Conservation (phyloP, 2,888 invertebrate species). For the Sycophila texana region DNA sequence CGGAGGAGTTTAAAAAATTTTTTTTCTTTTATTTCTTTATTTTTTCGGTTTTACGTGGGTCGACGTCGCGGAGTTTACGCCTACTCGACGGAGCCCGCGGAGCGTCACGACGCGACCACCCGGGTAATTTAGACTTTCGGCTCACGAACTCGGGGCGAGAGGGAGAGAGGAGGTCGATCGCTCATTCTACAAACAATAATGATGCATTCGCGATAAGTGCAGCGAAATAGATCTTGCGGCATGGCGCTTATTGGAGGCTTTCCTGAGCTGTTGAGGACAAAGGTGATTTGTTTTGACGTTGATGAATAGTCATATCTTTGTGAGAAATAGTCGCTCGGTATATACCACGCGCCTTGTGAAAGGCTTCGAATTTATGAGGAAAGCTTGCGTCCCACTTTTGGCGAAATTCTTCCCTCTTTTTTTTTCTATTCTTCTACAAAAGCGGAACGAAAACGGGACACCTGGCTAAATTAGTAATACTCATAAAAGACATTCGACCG, state of each 20-base stretch:
- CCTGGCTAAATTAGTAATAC: no score
- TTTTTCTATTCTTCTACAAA: no score
- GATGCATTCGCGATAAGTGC: constrained; percentile 48
- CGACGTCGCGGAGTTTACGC: constrained; percentile 6
- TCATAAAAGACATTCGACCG: no score
- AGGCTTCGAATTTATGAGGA: no score
- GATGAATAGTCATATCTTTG: not conserved
- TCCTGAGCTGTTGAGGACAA: not conserved
- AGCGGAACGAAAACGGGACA: no score
- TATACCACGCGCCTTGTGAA: no score
- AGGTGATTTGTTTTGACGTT: constrained; percentile 11
- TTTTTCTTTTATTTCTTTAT: constrained; percentile 7
- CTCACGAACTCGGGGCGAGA: constrained; percentile 48
- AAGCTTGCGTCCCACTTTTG: no score
- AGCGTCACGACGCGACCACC: constrained; percentile 56
- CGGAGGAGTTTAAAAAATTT: not conserved
- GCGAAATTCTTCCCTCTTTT: no score
- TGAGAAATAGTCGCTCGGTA: no score
- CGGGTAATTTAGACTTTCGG: constrained; percentile 57
- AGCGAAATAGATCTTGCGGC: constrained; percentile 24
- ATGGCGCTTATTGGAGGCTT: constrained; percentile 8
- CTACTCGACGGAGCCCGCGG: constrained; percentile 17
- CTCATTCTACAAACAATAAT: constrained; percentile 39
- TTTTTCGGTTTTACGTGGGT: not conserved
- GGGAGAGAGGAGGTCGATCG: constrained; percentile 27